A percentile compares a stretch with the other conserved stretches of the same genome.
Conservation (phyloP, 2,888 invertebrate species). For the Eristalis pertinax region DNA sequence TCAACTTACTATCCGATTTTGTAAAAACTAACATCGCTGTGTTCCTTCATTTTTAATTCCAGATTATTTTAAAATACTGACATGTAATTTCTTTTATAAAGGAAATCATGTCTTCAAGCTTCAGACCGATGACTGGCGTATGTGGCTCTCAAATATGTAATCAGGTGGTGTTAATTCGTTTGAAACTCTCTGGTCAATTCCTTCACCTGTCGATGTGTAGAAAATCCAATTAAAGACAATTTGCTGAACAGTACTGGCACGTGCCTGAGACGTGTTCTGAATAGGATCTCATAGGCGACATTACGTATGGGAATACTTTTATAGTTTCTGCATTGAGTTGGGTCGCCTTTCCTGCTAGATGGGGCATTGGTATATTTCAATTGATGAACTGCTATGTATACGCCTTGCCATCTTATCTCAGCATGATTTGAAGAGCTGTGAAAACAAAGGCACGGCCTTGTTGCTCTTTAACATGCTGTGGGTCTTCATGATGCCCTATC, state of each 20-base stretch:
- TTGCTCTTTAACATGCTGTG: not conserved
- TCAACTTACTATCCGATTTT: too few species aligned
- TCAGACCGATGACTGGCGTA: not conserved
- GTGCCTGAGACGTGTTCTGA: not conserved
- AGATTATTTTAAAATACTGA: too few species aligned
- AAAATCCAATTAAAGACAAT: not conserved
- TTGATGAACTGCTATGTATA: not conserved
- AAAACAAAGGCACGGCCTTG: not conserved
- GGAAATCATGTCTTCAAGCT: too few species aligned
- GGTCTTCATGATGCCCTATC: not conserved
- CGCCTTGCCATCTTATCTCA: not conserved
- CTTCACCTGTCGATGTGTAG: not conserved
- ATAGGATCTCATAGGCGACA: not conserved
- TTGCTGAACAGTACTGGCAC: not conserved
- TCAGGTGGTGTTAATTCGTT: not conserved
- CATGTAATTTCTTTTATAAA: too few species aligned
- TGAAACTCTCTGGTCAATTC: not conserved
- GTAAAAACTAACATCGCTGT: too few species aligned
- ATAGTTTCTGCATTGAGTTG: not conserved
- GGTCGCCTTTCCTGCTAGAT: not conserved
- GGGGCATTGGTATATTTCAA: not conserved
- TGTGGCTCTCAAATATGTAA: not conserved
- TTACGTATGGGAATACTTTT: not conserved
- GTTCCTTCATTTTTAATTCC: too few species aligned
- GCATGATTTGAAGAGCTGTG: not conserved